These are phyloP conservation scores for Semaprochilodus insignis DNA, from an alignment of 2,797 vertebrate genomes.

Conservation along the genomic window DNA sequence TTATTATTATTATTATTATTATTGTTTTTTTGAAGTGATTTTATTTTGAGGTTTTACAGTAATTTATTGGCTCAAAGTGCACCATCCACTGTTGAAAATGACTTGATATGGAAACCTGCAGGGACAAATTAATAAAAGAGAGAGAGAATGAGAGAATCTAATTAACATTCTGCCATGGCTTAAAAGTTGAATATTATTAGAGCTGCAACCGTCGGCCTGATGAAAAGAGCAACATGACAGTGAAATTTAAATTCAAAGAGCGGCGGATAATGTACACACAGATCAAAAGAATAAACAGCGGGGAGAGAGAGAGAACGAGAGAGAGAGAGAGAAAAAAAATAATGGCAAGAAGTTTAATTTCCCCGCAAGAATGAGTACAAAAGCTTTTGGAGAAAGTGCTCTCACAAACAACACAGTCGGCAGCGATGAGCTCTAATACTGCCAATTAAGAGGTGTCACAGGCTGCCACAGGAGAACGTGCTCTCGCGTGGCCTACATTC, in stretches of 20 bases:
- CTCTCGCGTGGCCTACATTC: slow-evolving; percentile 55
- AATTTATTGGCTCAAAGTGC: slow-evolving; percentile 82
- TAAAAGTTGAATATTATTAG: slow-evolving; percentile 88
- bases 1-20: neutral
- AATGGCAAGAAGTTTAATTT: slow-evolving; percentile 71
- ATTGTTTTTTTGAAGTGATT: slow-evolving; percentile 69
- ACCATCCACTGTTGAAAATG: slow-evolving; percentile 75
- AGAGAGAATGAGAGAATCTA: slow-evolving; percentile 76
- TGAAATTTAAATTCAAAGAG: slow-evolving; percentile 86
- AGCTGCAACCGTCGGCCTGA: slow-evolving; percentile 80
- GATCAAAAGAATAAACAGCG: slow-evolving; percentile 86
- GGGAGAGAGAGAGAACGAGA: slow-evolving; percentile 69
- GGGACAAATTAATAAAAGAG: slow-evolving; percentile 87
- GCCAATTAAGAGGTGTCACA: slow-evolving; percentile 61
- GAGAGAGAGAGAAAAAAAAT: slow-evolving; percentile 51
- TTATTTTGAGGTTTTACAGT: slow-evolving; percentile 75
- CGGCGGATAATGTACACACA: slow-evolving; percentile 85
- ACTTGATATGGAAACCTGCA: slow-evolving; percentile 84
- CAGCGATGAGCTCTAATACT: slow-evolving; percentile 59
- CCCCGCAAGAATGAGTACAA: slow-evolving; percentile 68
- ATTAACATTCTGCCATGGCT: slow-evolving; percentile 87
- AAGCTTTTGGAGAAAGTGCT: slow-evolving; percentile 56
- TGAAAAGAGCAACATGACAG: slow-evolving; percentile 86
- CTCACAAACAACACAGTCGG: slow-evolving; percentile 58
- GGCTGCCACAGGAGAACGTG: slow-evolving; percentile 41